Evolutionary conservation across 1,140 invertebrate species (phyloP).

Genomic region (Penaeus indicus): DNA sequence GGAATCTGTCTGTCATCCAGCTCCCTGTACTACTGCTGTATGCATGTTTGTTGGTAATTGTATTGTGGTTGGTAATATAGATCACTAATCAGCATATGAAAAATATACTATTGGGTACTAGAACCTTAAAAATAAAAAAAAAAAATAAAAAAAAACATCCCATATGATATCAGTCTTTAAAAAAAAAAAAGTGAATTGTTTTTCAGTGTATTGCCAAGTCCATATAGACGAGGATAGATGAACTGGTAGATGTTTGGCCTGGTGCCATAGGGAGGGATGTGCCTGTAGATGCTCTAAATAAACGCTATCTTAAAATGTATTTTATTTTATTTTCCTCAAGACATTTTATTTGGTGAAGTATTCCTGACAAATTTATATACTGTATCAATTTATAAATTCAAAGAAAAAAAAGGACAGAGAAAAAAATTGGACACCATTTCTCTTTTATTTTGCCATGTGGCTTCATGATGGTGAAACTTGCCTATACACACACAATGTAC

Average conservation of each 20-base stretch:
- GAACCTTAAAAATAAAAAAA: constrained; percentile 38
- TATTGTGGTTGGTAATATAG: constrained; percentile 62
- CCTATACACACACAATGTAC: constrained; percentile 65
- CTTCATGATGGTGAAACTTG: constrained; percentile 64
- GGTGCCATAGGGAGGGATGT: constrained; percentile 62
- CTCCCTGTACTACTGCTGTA: constrained; percentile 56
- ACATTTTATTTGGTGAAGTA: no score
- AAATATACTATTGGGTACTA: constrained; percentile 54
- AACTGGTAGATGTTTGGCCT: constrained; percentile 59
- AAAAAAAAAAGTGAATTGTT: constrained; percentile 37
- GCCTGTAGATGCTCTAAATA: constrained; percentile 65
- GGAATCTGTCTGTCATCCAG: constrained; percentile 43
- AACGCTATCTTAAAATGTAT: constrained; percentile 9
- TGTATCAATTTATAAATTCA: no score
- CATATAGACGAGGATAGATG: constrained; percentile 56
- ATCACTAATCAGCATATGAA: constrained; percentile 58
- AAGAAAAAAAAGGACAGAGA: no score
- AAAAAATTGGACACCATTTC: constrained; percentile 38
- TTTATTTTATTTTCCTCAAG: no score
- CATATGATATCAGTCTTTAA: constrained; percentile 41
- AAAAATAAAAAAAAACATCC: constrained; percentile 9
- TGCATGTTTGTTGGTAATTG: constrained; percentile 63
- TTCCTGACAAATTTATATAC: no score
- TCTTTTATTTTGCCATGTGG: constrained; percentile 62
- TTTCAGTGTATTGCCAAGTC: constrained; percentile 57